These are phyloP conservation scores for Terrapene triunguis DNA, from an alignment of 2,113 vertebrate genomes.

Conservation along the genomic window DNA sequence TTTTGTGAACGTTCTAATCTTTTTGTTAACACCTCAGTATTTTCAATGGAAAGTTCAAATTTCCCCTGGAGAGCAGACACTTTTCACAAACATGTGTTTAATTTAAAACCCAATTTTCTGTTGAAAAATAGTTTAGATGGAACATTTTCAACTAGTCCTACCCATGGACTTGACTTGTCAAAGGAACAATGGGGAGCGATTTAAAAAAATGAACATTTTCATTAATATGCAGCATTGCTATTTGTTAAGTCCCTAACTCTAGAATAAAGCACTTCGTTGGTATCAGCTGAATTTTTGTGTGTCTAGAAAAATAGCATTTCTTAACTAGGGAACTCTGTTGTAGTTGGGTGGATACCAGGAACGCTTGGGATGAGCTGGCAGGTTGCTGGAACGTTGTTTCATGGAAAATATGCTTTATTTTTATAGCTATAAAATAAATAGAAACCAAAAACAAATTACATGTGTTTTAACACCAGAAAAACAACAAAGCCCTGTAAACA, in stretches of 20 bases:
- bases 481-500: neutral
- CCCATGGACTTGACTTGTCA: neutral
- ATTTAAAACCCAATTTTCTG: neutral
- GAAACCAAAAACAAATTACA: neutral
- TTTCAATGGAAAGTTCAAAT: neutral
- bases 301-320: constrained; percentile 23
- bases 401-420: constrained; percentile 52
- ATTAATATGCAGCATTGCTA: neutral
- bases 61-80: neutral
- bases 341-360: constrained; percentile 37
- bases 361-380: constrained; percentile 32
- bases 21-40: neutral
- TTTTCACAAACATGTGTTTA: neutral
- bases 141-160: neutral
- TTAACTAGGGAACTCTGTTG: constrained; percentile 22
- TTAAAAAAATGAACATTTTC: neutral
- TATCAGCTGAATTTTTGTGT: neutral
- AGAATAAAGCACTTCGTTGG: neutral
- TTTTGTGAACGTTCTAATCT: neutral
- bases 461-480: neutral
- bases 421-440: constrained; percentile 15
- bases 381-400: neutral
- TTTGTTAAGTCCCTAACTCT: neutral
- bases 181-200: neutral
- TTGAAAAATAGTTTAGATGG: neutral